phyloP scores from a whole-genome alignment of 2,888 invertebrate species.

The Sthenelais limicola region DNA sequence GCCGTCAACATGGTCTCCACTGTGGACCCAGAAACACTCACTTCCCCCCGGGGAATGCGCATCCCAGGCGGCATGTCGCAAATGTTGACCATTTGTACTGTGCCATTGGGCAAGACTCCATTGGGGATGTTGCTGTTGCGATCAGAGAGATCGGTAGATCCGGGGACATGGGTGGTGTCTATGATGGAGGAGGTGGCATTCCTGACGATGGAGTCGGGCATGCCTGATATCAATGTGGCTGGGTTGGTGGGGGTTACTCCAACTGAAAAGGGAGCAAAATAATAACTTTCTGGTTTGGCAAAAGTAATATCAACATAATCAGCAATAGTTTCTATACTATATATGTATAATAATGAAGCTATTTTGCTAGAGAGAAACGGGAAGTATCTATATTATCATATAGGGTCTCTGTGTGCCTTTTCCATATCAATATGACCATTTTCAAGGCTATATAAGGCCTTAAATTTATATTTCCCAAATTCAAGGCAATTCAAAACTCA shows the following conservation, averaged over 20 bases:
- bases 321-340: too few species aligned
- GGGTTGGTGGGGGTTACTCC: slow-evolving; percentile 40
- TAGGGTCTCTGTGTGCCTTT: too few species aligned
- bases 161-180: not conserved
- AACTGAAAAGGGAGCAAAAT: slow-evolving; percentile 4
- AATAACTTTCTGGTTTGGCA: too few species aligned
- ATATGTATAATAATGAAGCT: too few species aligned
- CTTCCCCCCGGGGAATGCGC: slow-evolving; percentile 49
- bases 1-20: slow-evolving; percentile 77
- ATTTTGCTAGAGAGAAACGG: too few species aligned
- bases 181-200: slow-evolving; percentile 8
- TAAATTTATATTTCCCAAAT: too few species aligned
- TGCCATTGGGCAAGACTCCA: not conserved
- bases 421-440: too few species aligned
- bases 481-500: too few species aligned
- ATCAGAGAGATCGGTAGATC: not conserved
- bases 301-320: too few species aligned
- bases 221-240: not conserved
- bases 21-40: slow-evolving; percentile 74
- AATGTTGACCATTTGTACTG: slow-evolving; percentile 29
- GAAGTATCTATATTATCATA: too few species aligned
- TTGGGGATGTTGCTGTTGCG: not conserved
- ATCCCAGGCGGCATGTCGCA: slow-evolving; percentile 17
- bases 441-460: too few species aligned
- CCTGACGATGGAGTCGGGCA: slow-evolving; percentile 9